These are phyloP conservation scores for Serinus canaria DNA, from an alignment of 2,113 vertebrate genomes.

Conservation along the genomic window DNA sequence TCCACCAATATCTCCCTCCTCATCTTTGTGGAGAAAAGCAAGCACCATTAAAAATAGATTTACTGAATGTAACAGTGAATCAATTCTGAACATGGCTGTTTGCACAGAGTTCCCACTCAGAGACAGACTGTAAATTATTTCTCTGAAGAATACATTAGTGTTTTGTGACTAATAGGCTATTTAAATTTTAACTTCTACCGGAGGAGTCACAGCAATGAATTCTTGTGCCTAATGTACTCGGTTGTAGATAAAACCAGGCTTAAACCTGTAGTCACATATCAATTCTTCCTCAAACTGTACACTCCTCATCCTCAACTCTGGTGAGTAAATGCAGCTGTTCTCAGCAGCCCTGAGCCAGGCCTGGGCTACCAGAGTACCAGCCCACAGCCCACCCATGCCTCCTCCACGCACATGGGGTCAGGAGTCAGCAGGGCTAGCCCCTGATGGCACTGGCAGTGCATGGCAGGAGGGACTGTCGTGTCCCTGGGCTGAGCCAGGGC, in stretches of 20 bases:
- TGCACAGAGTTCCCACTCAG: not conserved
- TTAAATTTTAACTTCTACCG: not conserved
- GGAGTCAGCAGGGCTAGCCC: rapidly evolving
- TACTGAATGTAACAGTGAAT: not conserved
- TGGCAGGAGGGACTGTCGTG: rapidly evolving
- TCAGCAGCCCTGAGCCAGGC: rapidly evolving
- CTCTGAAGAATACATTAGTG: not conserved
- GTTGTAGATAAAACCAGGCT: not conserved
- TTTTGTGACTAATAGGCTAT: not conserved
- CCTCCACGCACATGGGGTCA: rapidly evolving
- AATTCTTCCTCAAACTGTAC: not conserved
- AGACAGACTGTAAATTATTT: not conserved
- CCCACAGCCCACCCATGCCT: rapidly evolving
- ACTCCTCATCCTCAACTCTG: not conserved
- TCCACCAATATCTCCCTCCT: not conserved
- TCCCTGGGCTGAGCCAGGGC: too few relatives aligned
- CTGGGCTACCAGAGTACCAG: rapidly evolving
- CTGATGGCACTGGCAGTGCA: rapidly evolving
- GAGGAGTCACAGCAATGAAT: not conserved
- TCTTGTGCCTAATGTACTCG: not conserved
- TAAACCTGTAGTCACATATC: not conserved
- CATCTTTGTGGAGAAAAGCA: not conserved
- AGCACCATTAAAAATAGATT: constrained; percentile 40
- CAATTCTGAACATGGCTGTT: not conserved
- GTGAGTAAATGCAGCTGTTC: not conserved